Percentiles rank a stretch among this genome's conserved stretches.
Conservation (phyloP, 2,888 invertebrate species). For the Drosophila helvetica region DNA sequence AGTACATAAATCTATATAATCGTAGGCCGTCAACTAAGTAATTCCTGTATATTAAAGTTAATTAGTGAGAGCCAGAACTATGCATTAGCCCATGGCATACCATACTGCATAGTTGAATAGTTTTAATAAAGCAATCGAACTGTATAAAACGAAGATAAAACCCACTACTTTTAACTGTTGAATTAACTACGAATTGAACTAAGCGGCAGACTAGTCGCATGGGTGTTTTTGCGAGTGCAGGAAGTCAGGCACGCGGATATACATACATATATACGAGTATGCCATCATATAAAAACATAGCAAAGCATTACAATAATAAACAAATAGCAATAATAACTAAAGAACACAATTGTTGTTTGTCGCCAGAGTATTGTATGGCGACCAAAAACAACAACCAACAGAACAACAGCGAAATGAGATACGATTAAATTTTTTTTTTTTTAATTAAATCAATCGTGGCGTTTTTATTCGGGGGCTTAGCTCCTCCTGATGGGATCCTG, state of each 20-base stretch:
- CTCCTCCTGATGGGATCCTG: not conserved
- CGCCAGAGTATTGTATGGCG: conserved; percentile 26
- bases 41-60: conserved; percentile 73
- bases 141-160: conserved; percentile 46
- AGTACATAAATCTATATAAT: conserved; percentile 42
- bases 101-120: conserved; percentile 49
- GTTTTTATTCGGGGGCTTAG: conserved; percentile 36
- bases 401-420: conserved; percentile 45
- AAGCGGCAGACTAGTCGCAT: conserved; percentile 49
- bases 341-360: conserved; percentile 30
- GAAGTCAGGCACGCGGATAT: conserved; percentile 9
- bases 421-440: conserved; percentile 69
- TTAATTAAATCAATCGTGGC: conserved; percentile 33
- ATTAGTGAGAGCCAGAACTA: conserved; percentile 54
- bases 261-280: conserved; percentile 31
- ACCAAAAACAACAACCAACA: conserved; percentile 13
- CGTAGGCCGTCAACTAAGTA: conserved; percentile 54
- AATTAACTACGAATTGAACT: conserved; percentile 26
- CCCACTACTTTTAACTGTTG: conserved; percentile 66
- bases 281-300: conserved; percentile 50
- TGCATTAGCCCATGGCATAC: conserved; percentile 21
- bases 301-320: conserved; percentile 50
- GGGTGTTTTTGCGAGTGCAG: conserved; percentile 13
- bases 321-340: conserved; percentile 38
- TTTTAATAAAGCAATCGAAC: conserved; percentile 69